Conservation (phyloP, 2,113 vertebrate species). For the Etheostoma cragini region DNA sequence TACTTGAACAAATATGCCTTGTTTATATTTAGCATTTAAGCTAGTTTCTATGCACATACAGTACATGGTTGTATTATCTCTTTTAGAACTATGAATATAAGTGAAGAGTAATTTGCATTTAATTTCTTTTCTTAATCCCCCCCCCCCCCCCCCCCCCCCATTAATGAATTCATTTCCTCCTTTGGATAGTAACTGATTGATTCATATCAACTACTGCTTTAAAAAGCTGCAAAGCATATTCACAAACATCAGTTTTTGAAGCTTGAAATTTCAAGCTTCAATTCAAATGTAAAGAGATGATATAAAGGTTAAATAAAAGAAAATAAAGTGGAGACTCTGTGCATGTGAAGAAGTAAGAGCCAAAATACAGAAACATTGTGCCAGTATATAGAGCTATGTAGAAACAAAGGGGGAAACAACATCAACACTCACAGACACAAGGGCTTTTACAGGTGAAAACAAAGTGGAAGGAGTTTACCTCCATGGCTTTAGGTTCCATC, state of each 20-base stretch:
- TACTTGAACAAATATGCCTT: not conserved
- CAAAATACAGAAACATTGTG: not conserved
- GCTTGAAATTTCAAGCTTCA: not conserved
- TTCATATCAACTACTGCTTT: not conserved
- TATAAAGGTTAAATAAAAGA: not conserved
- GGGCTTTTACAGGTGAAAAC: not conserved
- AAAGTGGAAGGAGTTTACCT: constrained; percentile 59
- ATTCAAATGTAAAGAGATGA: not conserved
- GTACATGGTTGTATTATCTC: not conserved
- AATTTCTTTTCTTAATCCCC: no score
- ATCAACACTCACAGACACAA: not conserved
- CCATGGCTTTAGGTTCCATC: constrained; percentile 51
- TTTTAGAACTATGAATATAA: not conserved
- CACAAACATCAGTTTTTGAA: no score
- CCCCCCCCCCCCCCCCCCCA: no score
- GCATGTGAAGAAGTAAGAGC: not conserved
- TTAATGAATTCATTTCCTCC: not conserved
- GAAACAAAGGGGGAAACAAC: not conserved
- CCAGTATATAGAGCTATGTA: not conserved
- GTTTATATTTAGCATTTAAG: not conserved
- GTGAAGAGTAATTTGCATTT: not conserved
- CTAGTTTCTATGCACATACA: not conserved
- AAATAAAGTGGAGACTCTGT: not conserved
- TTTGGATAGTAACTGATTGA: not conserved
- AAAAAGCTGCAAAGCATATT: not conserved